Conservation (phyloP, 2,113 vertebrate genomes). For the Heliornis fulica region DNA sequence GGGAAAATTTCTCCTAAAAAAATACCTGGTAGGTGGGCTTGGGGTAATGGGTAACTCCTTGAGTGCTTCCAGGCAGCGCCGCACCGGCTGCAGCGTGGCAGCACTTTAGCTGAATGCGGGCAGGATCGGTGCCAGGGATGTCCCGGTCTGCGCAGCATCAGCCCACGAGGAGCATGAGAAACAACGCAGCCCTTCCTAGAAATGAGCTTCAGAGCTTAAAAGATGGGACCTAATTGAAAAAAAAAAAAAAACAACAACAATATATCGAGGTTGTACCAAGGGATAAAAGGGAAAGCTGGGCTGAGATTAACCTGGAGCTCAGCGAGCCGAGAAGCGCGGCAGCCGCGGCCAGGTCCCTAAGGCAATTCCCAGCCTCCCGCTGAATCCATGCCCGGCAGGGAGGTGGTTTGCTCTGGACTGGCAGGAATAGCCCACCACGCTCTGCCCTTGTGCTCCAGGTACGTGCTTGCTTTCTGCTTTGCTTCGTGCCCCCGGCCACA, state of each 20-base stretch:
- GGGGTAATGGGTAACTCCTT: background rate
- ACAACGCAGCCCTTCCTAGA: constrained; percentile 37
- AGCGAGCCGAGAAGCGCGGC: background rate
- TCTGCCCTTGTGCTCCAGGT: background rate
- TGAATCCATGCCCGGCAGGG: background rate
- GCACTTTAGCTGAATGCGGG: background rate
- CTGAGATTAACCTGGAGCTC: constrained; percentile 25
- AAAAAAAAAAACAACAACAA: too few species aligned
- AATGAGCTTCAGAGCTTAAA: constrained; percentile 3
- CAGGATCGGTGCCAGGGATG: constrained; percentile 20
- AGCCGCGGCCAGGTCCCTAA: background rate
- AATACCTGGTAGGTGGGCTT: background rate
- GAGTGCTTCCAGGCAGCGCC: background rate
- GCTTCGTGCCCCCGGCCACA: background rate
- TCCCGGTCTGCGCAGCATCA: background rate
- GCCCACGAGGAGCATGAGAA: background rate
- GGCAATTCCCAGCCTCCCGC: background rate
- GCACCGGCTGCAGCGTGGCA: background rate
- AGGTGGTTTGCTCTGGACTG: background rate
- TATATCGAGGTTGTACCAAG: background rate
- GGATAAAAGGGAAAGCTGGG: constrained; percentile 54
- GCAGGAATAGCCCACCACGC: background rate
- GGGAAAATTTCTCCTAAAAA: background rate
- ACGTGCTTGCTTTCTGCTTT: background rate
- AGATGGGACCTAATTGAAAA: constrained; percentile 21